Conservation (phyloP, 1,140 invertebrate species). For the Orchesella cincta region DNA sequence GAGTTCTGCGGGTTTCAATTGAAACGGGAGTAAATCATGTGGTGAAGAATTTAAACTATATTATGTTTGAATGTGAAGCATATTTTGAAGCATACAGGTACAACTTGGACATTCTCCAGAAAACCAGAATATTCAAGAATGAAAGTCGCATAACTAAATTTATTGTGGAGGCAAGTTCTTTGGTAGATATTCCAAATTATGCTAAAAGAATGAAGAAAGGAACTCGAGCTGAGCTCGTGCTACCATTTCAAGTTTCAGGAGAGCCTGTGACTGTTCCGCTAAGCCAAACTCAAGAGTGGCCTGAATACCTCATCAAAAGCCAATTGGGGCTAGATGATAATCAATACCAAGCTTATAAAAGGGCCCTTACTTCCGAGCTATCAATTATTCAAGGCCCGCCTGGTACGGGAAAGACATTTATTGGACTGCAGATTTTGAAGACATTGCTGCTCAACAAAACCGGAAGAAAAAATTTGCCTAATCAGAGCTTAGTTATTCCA, state of each 20-base stretch:
- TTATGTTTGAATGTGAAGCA: conserved; percentile 68
- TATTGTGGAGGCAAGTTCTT: conserved; percentile 58
- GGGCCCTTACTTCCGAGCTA: conserved; percentile 65
- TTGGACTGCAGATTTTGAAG: conserved; percentile 59
- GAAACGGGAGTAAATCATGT: background rate
- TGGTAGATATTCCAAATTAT: conserved; percentile 1
- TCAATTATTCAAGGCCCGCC: conserved; percentile 77
- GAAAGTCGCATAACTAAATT: conserved; percentile 66
- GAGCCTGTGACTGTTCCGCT: too few relatives aligned
- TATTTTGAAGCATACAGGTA: conserved; percentile 69
- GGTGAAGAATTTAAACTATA: conserved; percentile 53
- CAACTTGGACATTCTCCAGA: background rate
- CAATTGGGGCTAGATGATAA: conserved; percentile 60
- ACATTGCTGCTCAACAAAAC: background rate
- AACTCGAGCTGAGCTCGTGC: too few relatives aligned
- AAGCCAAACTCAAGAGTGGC: conserved; percentile 57
- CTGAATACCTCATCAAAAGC: conserved; percentile 49
- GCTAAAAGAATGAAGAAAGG: too few relatives aligned
- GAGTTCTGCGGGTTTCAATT: background rate
- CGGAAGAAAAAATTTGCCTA: too few relatives aligned
- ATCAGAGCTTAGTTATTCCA: too few relatives aligned
- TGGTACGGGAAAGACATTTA: conserved; percentile 77
- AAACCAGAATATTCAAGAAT: too few relatives aligned
- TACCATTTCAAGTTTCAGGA: too few relatives aligned
- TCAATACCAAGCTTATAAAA: conserved; percentile 63